Percentiles rank a stretch among this genome's conserved stretches.
phyloP scores from a whole-genome alignment of 1,140 invertebrate genomes.

The Teleogryllus occipitalis region DNA sequence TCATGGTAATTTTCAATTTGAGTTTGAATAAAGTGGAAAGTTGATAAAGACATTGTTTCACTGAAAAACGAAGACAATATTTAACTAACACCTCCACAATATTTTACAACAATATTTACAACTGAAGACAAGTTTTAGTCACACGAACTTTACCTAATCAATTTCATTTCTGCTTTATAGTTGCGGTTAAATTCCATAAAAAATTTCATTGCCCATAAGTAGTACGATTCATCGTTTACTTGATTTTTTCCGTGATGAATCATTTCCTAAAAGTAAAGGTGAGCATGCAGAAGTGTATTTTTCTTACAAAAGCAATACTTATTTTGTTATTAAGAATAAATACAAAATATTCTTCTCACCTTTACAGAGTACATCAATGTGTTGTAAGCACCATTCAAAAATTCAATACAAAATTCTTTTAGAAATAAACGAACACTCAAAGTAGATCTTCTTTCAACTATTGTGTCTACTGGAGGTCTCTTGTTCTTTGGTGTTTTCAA shows the following conservation, averaged over 20 bases:
- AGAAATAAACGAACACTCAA: constrained; percentile 75
- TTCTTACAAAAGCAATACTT: background rate
- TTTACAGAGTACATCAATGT: constrained; percentile 76
- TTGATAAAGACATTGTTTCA: constrained; percentile 80
- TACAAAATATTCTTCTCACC: constrained; percentile 29
- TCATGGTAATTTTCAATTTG: constrained; percentile 85
- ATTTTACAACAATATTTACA: constrained; percentile 14
- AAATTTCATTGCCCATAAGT: constrained; percentile 88
- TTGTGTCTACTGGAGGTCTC: constrained; percentile 47
- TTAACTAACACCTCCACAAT: constrained; percentile 17
- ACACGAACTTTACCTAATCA: constrained; percentile 60
- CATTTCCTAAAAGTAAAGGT: constrained; percentile 36
- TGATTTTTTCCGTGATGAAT: constrained; percentile 49
- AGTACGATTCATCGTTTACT: constrained; percentile 83
- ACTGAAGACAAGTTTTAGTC: background rate
- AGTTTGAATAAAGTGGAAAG: constrained; percentile 89
- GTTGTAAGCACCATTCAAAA: constrained; percentile 87
- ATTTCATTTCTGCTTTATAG: constrained; percentile 74
- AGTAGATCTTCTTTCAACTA: constrained; percentile 58
- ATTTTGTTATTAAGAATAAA: background rate
- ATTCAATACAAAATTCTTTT: constrained; percentile 90
- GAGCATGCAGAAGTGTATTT: background rate
- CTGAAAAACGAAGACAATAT: constrained; percentile 39
- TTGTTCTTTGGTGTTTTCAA: constrained; percentile 57
- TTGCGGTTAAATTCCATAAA: constrained; percentile 96